phyloP scores from a whole-genome alignment of 2,888 invertebrate species.

The Limnephilus lunatus region DNA sequence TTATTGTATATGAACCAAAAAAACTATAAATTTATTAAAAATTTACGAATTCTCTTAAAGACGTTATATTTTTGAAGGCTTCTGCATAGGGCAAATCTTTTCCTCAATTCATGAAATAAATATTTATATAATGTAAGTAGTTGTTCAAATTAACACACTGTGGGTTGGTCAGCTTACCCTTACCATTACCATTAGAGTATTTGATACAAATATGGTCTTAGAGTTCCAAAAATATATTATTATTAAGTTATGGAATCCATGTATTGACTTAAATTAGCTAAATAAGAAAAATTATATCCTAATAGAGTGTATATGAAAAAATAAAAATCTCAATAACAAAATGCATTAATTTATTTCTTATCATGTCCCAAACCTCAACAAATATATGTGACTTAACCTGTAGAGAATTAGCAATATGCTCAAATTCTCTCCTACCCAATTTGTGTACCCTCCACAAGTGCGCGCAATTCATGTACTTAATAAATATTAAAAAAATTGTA shows the following conservation, averaged over 20 bases:
- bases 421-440: no score
- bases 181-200: constrained; percentile 55
- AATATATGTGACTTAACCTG: no score
- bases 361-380: no score
- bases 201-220: constrained; percentile 61
- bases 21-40: constrained; percentile 24
- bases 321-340: constrained; percentile 53
- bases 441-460: no score
- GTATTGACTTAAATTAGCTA: constrained; percentile 54
- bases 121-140: constrained; percentile 47
- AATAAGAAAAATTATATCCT: constrained; percentile 59
- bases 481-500: no score
- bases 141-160: constrained; percentile 36
- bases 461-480: no score
- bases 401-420: no score
- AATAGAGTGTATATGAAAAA: constrained; percentile 62
- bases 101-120: constrained; percentile 40
- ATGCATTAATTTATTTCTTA: background rate
- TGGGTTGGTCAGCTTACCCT: constrained; percentile 22
- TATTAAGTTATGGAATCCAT: constrained; percentile 58
- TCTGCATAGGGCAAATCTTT: constrained; percentile 51
- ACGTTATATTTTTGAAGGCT: constrained; percentile 47
- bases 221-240: constrained; percentile 61
- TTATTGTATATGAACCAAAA: constrained; percentile 25
- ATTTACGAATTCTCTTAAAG: constrained; percentile 30